Evolutionary conservation across 1,140 invertebrate species (phyloP).

Genomic region (Lysiphlebus fabarum): DNA sequence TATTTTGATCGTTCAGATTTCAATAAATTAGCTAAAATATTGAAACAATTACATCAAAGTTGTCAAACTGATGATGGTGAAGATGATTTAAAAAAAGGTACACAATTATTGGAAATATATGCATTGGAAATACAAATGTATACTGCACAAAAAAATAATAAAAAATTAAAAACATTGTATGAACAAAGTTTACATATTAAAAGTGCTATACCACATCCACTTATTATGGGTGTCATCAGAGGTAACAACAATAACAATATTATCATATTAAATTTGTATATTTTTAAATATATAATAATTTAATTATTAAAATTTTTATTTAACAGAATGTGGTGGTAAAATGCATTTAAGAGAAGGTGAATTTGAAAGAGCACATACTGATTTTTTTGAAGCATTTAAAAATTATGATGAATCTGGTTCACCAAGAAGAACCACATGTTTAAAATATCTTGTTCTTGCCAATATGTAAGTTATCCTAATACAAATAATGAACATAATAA

Average conservation of each 20-base stretch:
- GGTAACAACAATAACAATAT: slow-evolving; percentile 56
- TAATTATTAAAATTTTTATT: too few relatives aligned
- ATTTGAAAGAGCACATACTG: slow-evolving; percentile 98
- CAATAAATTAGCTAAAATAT: slow-evolving; percentile 90
- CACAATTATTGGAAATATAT: slow-evolving; percentile 97
- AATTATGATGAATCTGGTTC: slow-evolving; percentile 99
- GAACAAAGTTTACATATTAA: slow-evolving; percentile 99
- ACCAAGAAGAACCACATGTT: slow-evolving; percentile 91
- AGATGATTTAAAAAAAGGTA: slow-evolving; percentile 98
- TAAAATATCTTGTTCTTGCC: slow-evolving; percentile 97
- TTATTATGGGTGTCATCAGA: slow-evolving; percentile 99
- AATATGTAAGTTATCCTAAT: slow-evolving; percentile 76
- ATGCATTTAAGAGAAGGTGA: slow-evolving; percentile 99
- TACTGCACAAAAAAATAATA: slow-evolving; percentile 99
- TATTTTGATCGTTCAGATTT: slow-evolving; percentile 97
- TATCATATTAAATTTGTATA: too few relatives aligned
- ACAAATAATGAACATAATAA: slow-evolving; percentile 11
- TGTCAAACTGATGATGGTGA: slow-evolving; percentile 99
- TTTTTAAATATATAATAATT: too few relatives aligned
- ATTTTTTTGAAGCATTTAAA: slow-evolving; percentile 99
- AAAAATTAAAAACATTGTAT: slow-evolving; percentile 96
- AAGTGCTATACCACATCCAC: slow-evolving; percentile 98
- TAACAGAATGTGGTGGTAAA: slow-evolving; percentile 95
- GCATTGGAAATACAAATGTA: slow-evolving; percentile 99
- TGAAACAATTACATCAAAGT: slow-evolving; percentile 95